These are phyloP conservation scores for Athalia rosae DNA, from an alignment of 2,888 invertebrate genomes.

Conservation along the genomic window DNA sequence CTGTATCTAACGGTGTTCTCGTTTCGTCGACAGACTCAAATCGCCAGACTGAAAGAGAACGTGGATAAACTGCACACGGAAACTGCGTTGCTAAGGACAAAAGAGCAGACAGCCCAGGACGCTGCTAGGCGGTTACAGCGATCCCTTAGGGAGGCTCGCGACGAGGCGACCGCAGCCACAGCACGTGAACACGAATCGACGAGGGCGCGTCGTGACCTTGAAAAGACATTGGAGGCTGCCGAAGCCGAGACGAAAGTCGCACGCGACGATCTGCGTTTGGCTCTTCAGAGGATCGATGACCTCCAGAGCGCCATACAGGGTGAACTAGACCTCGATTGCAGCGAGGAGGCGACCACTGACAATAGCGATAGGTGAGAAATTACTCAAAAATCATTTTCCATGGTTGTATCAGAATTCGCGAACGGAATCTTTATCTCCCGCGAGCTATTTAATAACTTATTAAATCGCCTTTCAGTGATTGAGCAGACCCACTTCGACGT, in stretches of 20 bases:
- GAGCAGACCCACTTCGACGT: slow-evolving; percentile 7
- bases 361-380: slow-evolving; percentile 79
- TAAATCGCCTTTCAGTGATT: slow-evolving; percentile 26
- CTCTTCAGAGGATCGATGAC: slow-evolving; percentile 92
- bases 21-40: slow-evolving; percentile 73
- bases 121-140: slow-evolving; percentile 84
- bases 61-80: slow-evolving; percentile 85
- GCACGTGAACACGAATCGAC: slow-evolving; percentile 85
- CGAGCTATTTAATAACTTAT: background rate
- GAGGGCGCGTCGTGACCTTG: slow-evolving; percentile 85
- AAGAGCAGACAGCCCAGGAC: slow-evolving; percentile 87
- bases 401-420: background rate
- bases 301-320: slow-evolving; percentile 95
- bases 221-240: slow-evolving; percentile 82
- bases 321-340: slow-evolving; percentile 82
- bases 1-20: background rate
- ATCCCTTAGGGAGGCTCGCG: slow-evolving; percentile 83
- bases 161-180: slow-evolving; percentile 83
- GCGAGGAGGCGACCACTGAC: slow-evolving; percentile 74
- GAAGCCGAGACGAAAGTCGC: slow-evolving; percentile 84
- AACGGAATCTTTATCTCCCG: background rate
- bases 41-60: slow-evolving; percentile 82
- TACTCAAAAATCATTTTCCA: background rate
- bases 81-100: slow-evolving; percentile 80
- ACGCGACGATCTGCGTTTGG: slow-evolving; percentile 88